Evolutionary conservation across 2,888 invertebrate species (phyloP).

Genomic region (Octonoba sinensis): DNA sequence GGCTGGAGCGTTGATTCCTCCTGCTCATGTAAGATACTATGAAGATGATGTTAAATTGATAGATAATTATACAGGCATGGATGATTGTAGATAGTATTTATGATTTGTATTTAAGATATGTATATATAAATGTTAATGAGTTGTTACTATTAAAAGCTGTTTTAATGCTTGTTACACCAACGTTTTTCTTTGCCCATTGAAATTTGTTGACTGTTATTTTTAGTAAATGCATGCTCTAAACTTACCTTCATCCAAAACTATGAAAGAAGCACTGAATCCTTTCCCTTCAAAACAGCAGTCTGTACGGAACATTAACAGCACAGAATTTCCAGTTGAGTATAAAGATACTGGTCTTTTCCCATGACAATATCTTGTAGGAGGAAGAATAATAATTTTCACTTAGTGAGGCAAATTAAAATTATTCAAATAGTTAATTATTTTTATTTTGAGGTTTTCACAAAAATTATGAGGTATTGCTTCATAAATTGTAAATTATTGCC

Average conservation of each 20-base stretch:
- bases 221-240: background rate
- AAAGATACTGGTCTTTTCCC: conserved; percentile 27
- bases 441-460: background rate
- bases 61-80: background rate
- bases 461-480: too few relatives aligned
- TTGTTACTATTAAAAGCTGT: too few relatives aligned
- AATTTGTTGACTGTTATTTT: too few relatives aligned
- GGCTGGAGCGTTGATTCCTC: conserved; percentile 75
- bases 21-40: conserved; percentile 67
- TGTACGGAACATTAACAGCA: conserved; percentile 46
- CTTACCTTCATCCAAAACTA: conserved; percentile 32
- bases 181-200: too few relatives aligned
- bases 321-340: conserved; percentile 20
- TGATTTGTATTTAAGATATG: background rate
- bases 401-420: too few relatives aligned
- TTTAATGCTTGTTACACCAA: too few relatives aligned
- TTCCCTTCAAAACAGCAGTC: conserved; percentile 60
- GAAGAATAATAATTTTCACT: too few relatives aligned
- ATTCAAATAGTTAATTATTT: background rate
- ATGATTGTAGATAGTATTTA: background rate
- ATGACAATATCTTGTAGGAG: conserved; percentile 43
- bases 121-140: background rate
- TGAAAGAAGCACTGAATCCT: conserved; percentile 49
- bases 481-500: too few relatives aligned
- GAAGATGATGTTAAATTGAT: conserved; percentile 20